Evolutionary conservation across 2,888 invertebrate species (phyloP), one percentile per base, ranked within the genome.

Genomic region (Chloromyia formosa): DNA sequence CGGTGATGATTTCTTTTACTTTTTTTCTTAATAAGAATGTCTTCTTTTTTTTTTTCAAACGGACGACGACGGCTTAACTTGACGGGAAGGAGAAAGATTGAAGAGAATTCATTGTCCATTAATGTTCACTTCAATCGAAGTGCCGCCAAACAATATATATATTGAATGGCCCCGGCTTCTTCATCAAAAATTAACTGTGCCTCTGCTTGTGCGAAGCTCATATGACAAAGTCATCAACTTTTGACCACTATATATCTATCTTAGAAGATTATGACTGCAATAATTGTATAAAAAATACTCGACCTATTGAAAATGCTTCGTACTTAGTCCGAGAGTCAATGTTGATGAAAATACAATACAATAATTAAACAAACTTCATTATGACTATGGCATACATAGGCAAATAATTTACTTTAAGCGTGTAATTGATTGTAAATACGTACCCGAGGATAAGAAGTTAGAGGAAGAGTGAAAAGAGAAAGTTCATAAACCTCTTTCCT

Each of bases 61-160:
- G 27, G 9, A 1, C 12, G 22, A 27, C 12, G 22, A 23, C 27
- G 62, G 62, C 60, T 23, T 49, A 60, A 23, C 23, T n/a, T n/a
- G 49, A n/a, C 49, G 1, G n/a, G 40, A 10, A 12, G 62, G 22
- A 54, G 35, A 56, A 71, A 71, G 20, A 58, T 35, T 58, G 40
- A 71, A 40, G 71, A 71, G 58, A 16, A 16, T 71, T 56, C 35
- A 71, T 56, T 71, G 71, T 71, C 35, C 42, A 56, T 56, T 71
- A 71, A 58, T 71, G 58, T 4, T 18, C 27, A 71, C 56, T 71
- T 71, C 71, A 71, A 71, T 56, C 71, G 40, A 71, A 58, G 18
- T 42, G 71, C 71, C 71, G 71, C 58, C 58, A 58, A 40, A 56
- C 40, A 66, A 40, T 12, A 20, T 62, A 18, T 40, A 62, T 62